Evolutionary conservation across 2,888 invertebrate genomes (phyloP).

Genomic region (Pyrochroa serraticornis): DNA sequence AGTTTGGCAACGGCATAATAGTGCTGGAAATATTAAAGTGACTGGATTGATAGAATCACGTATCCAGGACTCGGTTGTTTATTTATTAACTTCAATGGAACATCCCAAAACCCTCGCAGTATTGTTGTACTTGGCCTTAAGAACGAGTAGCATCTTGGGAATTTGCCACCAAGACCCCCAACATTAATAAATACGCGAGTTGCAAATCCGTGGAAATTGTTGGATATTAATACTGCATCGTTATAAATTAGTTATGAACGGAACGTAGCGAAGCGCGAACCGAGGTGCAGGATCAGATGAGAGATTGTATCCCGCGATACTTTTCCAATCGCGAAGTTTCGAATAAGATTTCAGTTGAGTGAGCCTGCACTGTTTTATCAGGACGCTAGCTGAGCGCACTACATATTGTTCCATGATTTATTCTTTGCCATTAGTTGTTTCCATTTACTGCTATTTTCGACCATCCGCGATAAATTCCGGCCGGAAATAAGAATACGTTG

Average conservation of each 20-base stretch:
- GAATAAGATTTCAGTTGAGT: conserved; percentile 44
- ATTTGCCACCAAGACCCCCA: not conserved
- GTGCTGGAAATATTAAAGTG: not conserved
- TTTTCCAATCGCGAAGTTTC: conserved; percentile 44
- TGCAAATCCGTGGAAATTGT: not conserved
- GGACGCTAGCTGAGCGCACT: conserved; percentile 37
- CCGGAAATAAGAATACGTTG: conserved; percentile 35
- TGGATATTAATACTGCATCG: not conserved
- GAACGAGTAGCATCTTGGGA: not conserved
- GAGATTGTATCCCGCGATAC: conserved; percentile 35
- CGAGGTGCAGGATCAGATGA: conserved; percentile 29
- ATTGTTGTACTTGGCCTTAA: not conserved
- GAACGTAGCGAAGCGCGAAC: conserved; percentile 8
- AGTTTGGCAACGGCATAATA: conserved; percentile 13
- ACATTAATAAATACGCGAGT: not conserved
- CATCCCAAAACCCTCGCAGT: not conserved
- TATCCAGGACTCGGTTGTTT: not conserved
- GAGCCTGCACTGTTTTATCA: conserved; percentile 45
- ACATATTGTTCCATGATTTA: conserved; percentile 50
- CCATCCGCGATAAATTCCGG: conserved; percentile 43
- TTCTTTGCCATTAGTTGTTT: conserved; percentile 49
- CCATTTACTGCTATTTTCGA: conserved; percentile 46
- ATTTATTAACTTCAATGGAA: not conserved
- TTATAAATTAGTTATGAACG: conserved; percentile 9
- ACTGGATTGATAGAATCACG: not conserved